Evolutionary conservation across 2,113 vertebrate genomes (phyloP).

Genomic region (Platycercus adscitus): DNA sequence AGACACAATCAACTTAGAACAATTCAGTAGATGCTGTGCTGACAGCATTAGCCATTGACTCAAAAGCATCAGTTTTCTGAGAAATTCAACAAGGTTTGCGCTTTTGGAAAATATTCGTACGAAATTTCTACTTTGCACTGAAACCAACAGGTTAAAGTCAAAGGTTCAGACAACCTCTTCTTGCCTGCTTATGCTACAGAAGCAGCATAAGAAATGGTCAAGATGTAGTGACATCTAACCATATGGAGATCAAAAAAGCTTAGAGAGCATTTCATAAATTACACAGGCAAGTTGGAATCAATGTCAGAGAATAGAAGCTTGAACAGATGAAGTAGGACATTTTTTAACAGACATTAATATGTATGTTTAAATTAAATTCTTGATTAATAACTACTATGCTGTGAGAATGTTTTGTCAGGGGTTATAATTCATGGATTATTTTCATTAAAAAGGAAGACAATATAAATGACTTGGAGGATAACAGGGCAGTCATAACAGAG

Average conservation of each 20-base stretch:
- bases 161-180: neutral
- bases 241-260: neutral
- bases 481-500: neutral
- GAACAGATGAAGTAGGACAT: neutral
- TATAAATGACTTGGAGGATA: neutral
- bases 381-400: neutral
- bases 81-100: neutral
- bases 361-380: neutral
- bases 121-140: neutral
- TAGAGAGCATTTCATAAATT: neutral
- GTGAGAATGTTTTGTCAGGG: neutral
- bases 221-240: neutral
- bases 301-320: neutral
- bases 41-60: neutral
- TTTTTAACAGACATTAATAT: neutral
- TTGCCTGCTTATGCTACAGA: neutral
- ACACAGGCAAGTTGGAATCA: neutral
- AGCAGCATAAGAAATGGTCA: neutral
- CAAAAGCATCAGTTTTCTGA: neutral
- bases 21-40: neutral
- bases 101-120: neutral
- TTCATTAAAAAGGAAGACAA: neutral
- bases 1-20: neutral
- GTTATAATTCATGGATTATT: neutral
- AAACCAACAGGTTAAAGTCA: neutral